These are phyloP conservation scores for Zenarchopterus dispar DNA, from an alignment of 2,797 vertebrate genomes.

Conservation along the genomic window DNA sequence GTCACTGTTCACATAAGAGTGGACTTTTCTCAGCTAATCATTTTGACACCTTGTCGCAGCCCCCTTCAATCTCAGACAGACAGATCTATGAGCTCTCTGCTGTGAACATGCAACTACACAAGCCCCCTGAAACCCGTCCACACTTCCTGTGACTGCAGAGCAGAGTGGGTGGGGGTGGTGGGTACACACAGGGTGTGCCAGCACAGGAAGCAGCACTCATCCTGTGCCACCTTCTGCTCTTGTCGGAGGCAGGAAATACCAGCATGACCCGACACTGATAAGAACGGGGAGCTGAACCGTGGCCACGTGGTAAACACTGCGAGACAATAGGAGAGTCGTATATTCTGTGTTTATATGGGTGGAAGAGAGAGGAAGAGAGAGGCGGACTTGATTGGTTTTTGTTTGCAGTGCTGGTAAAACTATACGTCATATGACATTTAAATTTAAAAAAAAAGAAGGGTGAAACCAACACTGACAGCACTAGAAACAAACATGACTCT, in stretches of 20 bases:
- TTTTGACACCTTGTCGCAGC: too few relatives aligned
- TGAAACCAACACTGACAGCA: too few relatives aligned
- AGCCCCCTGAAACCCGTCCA: constrained; percentile 20
- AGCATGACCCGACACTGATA: constrained; percentile 78
- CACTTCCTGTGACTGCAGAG: constrained; percentile 16
- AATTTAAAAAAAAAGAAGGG: too few relatives aligned
- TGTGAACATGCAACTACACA: constrained; percentile 12
- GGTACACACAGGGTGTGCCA: constrained; percentile 72
- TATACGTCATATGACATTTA: background rate
- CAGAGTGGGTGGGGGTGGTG: constrained; percentile 27
- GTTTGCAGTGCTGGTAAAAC: background rate
- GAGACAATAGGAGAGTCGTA: constrained; percentile 41
- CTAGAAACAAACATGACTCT: too few relatives aligned
- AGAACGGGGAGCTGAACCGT: constrained; percentile 62
- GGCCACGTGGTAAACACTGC: constrained; percentile 55
- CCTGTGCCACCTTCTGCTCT: constrained; percentile 80
- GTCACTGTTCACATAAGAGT: constrained; percentile 7
- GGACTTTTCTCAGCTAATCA: constrained; percentile 7
- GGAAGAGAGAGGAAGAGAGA: constrained; percentile 12
- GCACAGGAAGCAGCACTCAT: constrained; percentile 81
- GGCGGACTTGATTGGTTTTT: background rate
- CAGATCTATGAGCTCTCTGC: constrained; percentile 31
- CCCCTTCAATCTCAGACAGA: constrained; percentile 42
- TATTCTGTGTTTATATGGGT: constrained; percentile 30
- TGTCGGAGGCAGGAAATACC: constrained; percentile 79